Base-by-base conservation (phyloP, 2,797 vertebrate species). In the Channa striata region DNA sequence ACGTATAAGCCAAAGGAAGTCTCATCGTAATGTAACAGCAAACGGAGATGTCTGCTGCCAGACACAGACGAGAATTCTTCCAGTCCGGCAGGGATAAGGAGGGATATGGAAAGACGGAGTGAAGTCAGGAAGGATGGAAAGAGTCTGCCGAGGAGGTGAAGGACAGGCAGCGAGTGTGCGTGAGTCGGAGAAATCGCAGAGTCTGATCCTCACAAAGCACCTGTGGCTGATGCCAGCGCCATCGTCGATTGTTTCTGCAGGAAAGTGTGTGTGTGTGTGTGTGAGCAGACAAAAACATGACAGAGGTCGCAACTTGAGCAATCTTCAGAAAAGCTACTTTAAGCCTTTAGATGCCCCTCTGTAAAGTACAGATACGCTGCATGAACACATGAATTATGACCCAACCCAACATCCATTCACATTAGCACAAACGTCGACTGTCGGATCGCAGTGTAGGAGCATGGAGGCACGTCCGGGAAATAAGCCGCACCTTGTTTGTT, bases 131-230 rank as follows among this genome's bases (percentile, higher is more conserved):
- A 20, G 42, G 60, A 74, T 63, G 52, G 67, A 69, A 49, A 12
- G 39, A 43, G 5, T 69, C 25, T 49, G 2, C 17, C 0, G 56
- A 13, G 21, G 46, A 73, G 65, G 46, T 52, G 64, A 68, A 70
- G 21, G 48, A 46, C 52, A 39, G 64, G 16, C 16, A 1, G 8
- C 1, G 3, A 59, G 59, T 36, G 58, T 78, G 72, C 58, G 65
- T 82, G 74, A 80, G 77, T 74, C 53, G 16, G 57, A 85, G 23
- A 58, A 59, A 68, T 83, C 21, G 0, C 2, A 21, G 25, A 44
- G 30, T 64, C n/a, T 49, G 40, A 71, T 63, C 67, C 63, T 67
- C 4, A 7, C 20, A 46, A 62, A 74, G 58, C 14, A 56, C 37
- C 47, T 56, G 42, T 40, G 50, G 66, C 40, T 6, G 11, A 20